Percentiles rank a stretch among this genome's conserved stretches.
These are phyloP conservation scores for Epinephelus cyanopodus DNA, from an alignment of 2,113 vertebrate species.

Conservation along the genomic window DNA sequence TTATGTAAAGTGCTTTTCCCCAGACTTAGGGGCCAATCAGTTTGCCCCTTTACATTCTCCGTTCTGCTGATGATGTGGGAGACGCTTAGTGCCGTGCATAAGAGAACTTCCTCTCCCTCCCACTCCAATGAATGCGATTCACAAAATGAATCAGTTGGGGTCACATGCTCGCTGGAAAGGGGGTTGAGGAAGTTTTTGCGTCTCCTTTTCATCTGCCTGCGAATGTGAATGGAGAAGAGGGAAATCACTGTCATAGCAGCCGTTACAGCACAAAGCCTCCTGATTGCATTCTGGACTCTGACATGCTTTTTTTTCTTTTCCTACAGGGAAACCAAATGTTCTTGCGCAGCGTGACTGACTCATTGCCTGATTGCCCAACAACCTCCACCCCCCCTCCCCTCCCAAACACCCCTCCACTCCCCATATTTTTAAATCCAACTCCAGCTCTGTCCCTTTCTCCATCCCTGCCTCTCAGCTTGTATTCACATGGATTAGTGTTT, in stretches of 20 bases:
- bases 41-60: slow-evolving; percentile 71
- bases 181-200: slow-evolving; percentile 59
- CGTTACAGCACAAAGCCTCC: slow-evolving; percentile 78
- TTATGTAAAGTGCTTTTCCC: slow-evolving; percentile 80
- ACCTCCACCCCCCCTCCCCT: slow-evolving; percentile 5
- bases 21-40: slow-evolving; percentile 79
- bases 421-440: slow-evolving; percentile 51
- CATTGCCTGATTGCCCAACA: slow-evolving; percentile 79
- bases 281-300: slow-evolving; percentile 83
- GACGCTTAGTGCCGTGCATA: slow-evolving; percentile 50
- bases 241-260: slow-evolving; percentile 79
- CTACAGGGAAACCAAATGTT: slow-evolving; percentile 81
- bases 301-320: slow-evolving; percentile 59
- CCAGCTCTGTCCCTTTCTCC: slow-evolving; percentile 26
- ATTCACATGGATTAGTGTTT: slow-evolving; percentile 35
- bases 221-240: slow-evolving; percentile 73
- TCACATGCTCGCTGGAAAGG: slow-evolving; percentile 60
- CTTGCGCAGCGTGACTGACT: slow-evolving; percentile 78
- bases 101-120: slow-evolving; percentile 75
- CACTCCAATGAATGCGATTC: slow-evolving; percentile 67
- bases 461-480: slow-evolving; percentile 38
- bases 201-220: slow-evolving; percentile 67
- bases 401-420: background rate
- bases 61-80: slow-evolving; percentile 67
- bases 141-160: slow-evolving; percentile 71